Conservation (phyloP, 2,888 invertebrate genomes). For the Drosophila nigricruria region DNA sequence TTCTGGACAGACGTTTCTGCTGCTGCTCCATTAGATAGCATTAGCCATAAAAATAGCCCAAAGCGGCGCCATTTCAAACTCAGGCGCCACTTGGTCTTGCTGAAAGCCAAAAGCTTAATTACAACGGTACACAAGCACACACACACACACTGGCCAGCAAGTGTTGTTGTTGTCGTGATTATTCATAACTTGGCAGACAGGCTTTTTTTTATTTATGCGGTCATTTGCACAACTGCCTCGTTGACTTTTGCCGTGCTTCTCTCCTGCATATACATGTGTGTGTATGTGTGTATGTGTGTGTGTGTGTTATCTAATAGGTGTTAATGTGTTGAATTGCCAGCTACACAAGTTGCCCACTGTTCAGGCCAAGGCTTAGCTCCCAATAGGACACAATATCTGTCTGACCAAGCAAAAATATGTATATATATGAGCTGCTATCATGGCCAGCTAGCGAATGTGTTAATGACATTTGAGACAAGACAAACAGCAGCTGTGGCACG, state of each 20-base stretch:
- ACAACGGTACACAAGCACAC: conserved; percentile 41
- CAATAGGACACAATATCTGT: conserved; percentile 8
- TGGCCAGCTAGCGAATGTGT: conserved; percentile 25
- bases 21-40: conserved; percentile 65
- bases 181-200: conserved; percentile 79
- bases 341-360: conserved; percentile 1
- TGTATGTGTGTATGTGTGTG: conserved; percentile 7
- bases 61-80: conserved; percentile 67
- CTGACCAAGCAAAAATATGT: conserved; percentile 29
- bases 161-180: conserved; percentile 60
- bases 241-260: conserved; percentile 44
- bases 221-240: conserved; percentile 67
- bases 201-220: conserved; percentile 70
- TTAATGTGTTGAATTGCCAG: conserved; percentile 71
- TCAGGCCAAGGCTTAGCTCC: conserved; percentile 5
- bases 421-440: conserved; percentile 33
- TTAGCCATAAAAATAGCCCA: conserved; percentile 70
- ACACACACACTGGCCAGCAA: conserved; percentile 1
- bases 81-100: conserved; percentile 43
- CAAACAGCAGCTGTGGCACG: conserved; percentile 7
- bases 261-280: conserved; percentile 6
- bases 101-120: conserved; percentile 70
- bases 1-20: conserved; percentile 34
- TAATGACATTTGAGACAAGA: conserved; percentile 37
- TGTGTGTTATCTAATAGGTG: conserved; percentile 65